phyloP scores from a whole-genome alignment of 2,113 vertebrate genomes.

The Hiodon alosoides region DNA sequence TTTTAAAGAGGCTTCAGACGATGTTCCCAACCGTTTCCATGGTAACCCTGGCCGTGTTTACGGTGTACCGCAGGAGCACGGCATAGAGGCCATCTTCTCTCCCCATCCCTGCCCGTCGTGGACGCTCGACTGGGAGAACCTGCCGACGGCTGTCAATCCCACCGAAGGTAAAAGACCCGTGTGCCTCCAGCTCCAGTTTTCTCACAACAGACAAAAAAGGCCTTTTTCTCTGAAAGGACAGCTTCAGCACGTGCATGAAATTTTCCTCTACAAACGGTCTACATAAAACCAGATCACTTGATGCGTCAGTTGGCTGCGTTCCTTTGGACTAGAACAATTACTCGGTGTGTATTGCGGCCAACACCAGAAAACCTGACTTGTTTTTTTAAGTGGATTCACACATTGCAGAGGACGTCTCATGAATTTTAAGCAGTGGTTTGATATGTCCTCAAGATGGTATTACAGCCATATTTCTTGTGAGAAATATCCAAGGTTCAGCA shows the following conservation, averaged over 20 bases:
- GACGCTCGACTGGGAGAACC: slow-evolving; percentile 78
- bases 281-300: not conserved
- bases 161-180: slow-evolving; percentile 74
- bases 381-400: not conserved
- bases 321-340: not conserved
- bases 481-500: not conserved
- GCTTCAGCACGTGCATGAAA: not conserved
- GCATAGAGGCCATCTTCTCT: slow-evolving; percentile 77
- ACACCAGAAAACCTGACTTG: not conserved
- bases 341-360: not conserved
- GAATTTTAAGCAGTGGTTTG: not conserved
- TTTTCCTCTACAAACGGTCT: not conserved
- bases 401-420: too few relatives aligned
- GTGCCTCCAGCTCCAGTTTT: not conserved
- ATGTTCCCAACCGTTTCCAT: not conserved
- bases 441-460: not conserved
- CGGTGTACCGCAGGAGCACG: slow-evolving; percentile 64
- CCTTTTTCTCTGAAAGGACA: not conserved
- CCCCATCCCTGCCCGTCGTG: slow-evolving; percentile 74
- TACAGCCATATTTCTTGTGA: not conserved
- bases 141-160: slow-evolving; percentile 82
- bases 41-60: slow-evolving; percentile 5
- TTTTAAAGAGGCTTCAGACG: not conserved
- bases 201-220: not conserved
- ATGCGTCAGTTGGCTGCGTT: not conserved